Conservation (phyloP, 64 coral and sea anemone genomes). For the Acropora yongei region DNA sequence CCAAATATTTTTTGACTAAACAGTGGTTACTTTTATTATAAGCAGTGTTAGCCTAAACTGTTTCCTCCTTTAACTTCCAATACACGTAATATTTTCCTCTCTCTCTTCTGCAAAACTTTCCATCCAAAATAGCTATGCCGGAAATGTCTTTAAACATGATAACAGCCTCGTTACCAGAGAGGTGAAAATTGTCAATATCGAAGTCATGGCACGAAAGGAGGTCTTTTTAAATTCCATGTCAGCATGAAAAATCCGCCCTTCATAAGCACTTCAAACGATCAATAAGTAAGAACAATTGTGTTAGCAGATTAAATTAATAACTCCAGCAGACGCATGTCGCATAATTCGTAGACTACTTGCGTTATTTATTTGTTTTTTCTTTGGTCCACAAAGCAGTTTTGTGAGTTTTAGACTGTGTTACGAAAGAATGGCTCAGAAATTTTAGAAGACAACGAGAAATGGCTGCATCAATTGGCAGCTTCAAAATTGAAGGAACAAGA, state of each 20-base stretch:
- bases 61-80: neutral
- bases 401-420: neutral
- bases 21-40: too few relatives aligned
- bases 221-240: too few relatives aligned
- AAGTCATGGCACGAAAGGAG: too few relatives aligned
- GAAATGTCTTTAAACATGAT: neutral
- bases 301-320: neutral
- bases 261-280: neutral
- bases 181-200: too few relatives aligned
- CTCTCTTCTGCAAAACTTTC: neutral
- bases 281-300: neutral
- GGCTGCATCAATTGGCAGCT: neutral
- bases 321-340: too few relatives aligned
- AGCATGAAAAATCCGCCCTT: neutral
- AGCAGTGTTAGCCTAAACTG: neutral
- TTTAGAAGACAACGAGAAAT: neutral
- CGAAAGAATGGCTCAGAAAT: neutral
- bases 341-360: neutral
- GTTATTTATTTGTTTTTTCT: neutral
- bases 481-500: neutral
- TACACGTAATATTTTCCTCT: neutral
- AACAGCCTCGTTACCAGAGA: too few relatives aligned
- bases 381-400: neutral
- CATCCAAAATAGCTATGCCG: neutral
- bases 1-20: neutral